A percentile compares a stretch with the other conserved stretches of the same genome.
phyloP scores from a whole-genome alignment of 2,888 invertebrate genomes.

The Asteroscopus sphinx region DNA sequence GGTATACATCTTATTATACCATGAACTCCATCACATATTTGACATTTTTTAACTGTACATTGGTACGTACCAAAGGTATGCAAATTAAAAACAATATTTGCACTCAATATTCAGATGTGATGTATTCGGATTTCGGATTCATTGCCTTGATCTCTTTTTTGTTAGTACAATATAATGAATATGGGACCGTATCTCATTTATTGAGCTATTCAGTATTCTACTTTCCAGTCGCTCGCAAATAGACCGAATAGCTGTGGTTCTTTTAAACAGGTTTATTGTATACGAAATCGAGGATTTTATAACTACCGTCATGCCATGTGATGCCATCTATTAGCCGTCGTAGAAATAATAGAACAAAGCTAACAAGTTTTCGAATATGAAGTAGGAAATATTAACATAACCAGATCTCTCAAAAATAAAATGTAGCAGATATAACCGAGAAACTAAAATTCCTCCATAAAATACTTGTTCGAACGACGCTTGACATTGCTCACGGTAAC shows the following conservation, averaged over 20 bases:
- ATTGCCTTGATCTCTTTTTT: constrained; percentile 42
- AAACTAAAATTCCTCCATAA: constrained; percentile 31
- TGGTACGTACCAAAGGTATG: constrained; percentile 11
- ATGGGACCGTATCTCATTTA: constrained; percentile 25
- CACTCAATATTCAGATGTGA: constrained; percentile 27
- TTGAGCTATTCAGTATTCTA: constrained; percentile 20
- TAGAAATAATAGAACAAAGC: constrained; percentile 6
- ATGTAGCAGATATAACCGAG: constrained; percentile 15
- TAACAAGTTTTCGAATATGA: constrained; percentile 12
- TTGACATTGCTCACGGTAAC: constrained; percentile 46
- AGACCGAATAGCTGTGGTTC: constrained; percentile 21
- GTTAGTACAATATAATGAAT: constrained; percentile 32
- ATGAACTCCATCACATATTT: too few relatives aligned
- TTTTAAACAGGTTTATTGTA: constrained; percentile 37
- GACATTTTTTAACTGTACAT: constrained; percentile 25
- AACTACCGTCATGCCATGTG: constrained; percentile 17
- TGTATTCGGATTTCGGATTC: constrained; percentile 16
- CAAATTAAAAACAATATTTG: constrained; percentile 40
- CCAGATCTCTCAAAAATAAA: constrained; percentile 14
- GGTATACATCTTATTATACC: too few relatives aligned
- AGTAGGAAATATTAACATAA: constrained; percentile 33
- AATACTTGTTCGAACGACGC: constrained; percentile 24
- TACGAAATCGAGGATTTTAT: constrained; percentile 11
- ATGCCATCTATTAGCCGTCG: constrained; percentile 45
- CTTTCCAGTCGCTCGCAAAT: constrained; percentile 18